phyloP scores from a whole-genome alignment of 2,888 invertebrate species.

The Ophonus ardosiacus region DNA sequence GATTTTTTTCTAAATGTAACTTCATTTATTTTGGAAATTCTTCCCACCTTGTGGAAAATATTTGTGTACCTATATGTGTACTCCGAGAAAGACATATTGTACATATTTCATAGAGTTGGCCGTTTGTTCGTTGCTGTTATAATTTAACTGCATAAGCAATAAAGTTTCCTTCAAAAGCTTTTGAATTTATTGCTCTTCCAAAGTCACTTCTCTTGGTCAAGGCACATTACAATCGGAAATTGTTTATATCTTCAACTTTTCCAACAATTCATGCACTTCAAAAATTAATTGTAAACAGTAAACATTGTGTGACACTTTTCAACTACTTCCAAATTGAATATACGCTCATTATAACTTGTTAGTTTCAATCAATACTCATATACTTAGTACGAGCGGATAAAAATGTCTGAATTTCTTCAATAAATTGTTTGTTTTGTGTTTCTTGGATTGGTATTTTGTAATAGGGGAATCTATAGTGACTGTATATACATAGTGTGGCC shows the following conservation, averaged over 20 bases:
- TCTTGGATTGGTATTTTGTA: background rate
- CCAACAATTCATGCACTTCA: background rate
- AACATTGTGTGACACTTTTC: background rate
- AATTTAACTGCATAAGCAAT: slow-evolving; percentile 8
- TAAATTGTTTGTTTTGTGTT: background rate
- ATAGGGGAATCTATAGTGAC: too few relatives aligned
- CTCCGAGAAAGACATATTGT: background rate
- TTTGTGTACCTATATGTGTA: background rate
- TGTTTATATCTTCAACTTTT: background rate
- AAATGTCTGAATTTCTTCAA: background rate
- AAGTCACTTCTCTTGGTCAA: background rate
- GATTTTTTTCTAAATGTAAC: background rate
- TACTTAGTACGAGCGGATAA: background rate
- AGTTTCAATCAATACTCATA: background rate
- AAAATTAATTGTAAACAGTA: background rate
- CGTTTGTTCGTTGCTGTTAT: background rate
- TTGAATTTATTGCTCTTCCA: slow-evolving; percentile 4
- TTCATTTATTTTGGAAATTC: background rate
- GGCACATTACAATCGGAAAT: background rate
- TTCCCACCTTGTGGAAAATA: background rate
- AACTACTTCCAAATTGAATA: background rate
- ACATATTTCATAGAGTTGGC: slow-evolving; percentile 9
- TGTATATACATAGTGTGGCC: too few relatives aligned
- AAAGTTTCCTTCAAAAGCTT: slow-evolving; percentile 9
- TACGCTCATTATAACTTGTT: background rate